phyloP scores from a whole-genome alignment of 2,797 vertebrate genomes.

The Diplodus puntazzo region DNA sequence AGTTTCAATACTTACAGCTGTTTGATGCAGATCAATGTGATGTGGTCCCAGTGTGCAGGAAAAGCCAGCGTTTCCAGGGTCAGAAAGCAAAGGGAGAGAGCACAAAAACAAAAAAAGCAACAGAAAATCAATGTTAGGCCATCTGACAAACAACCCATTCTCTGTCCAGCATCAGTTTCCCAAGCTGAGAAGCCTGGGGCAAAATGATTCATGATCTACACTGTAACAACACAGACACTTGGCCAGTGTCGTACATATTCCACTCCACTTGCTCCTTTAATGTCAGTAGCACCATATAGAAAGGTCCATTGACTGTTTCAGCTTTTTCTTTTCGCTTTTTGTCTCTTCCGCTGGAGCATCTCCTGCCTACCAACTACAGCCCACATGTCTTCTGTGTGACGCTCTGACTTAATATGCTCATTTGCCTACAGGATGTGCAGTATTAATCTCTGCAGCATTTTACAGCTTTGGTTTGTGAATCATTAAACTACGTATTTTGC shows the following conservation, averaged over 20 bases:
- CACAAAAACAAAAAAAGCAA: conserved; percentile 44
- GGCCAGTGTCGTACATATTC: conserved; percentile 47
- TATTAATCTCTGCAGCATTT: conserved; percentile 24
- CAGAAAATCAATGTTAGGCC: conserved; percentile 54
- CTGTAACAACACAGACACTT: conserved; percentile 52
- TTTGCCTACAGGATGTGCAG: conserved; percentile 52
- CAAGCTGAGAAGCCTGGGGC: conserved; percentile 29
- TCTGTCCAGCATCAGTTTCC: conserved; percentile 43
- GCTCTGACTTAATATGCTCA: conserved; percentile 23
- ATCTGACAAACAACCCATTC: conserved; percentile 56
- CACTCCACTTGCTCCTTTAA: conserved; percentile 64
- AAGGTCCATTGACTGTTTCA: conserved; percentile 38
- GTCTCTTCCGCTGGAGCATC: conserved; percentile 50
- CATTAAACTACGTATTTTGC: background rate
- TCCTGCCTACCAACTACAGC: conserved; percentile 59
- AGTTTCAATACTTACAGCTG: conserved; percentile 84
- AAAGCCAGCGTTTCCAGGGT: conserved; percentile 38
- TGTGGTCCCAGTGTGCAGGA: conserved; percentile 31
- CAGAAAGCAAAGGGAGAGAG: conserved; percentile 34
- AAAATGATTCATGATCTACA: conserved; percentile 49
- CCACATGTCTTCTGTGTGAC: conserved; percentile 60
- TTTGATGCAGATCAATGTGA: conserved; percentile 49
- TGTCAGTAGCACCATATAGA: conserved; percentile 59
- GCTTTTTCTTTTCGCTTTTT: conserved; percentile 50
- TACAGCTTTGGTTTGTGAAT: background rate